Conservation (phyloP, 2,113 vertebrate species). For the Tychaedon coryphoeus region DNA sequence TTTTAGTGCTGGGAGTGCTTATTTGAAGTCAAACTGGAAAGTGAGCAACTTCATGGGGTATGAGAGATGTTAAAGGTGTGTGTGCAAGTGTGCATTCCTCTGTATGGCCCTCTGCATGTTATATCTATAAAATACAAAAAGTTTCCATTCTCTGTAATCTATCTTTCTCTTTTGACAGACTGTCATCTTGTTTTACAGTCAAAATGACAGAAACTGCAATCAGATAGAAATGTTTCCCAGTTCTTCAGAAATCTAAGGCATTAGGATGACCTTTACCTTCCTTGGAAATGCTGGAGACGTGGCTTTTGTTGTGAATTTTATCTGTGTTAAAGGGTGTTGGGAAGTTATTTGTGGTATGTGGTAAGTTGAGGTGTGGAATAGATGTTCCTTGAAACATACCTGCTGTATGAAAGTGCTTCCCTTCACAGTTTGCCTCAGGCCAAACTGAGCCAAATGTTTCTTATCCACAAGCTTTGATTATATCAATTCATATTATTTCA, state of each 20-base stretch:
- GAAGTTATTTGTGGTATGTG: background rate
- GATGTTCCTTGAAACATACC: background rate
- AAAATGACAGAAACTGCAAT: background rate
- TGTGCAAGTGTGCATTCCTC: background rate
- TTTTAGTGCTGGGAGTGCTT: background rate
- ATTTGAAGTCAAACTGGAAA: background rate
- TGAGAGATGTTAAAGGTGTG: background rate
- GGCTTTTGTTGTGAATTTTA: background rate
- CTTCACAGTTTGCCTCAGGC: background rate
- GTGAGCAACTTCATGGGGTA: background rate
- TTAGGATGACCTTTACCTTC: background rate
- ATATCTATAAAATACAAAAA: background rate
- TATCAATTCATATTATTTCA: background rate
- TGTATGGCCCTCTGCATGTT: background rate
- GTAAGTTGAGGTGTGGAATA: background rate
- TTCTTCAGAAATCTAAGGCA: background rate
- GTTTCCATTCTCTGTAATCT: background rate
- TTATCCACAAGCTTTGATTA: background rate
- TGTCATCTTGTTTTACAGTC: background rate
- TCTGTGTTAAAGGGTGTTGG: background rate
- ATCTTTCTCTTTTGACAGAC: background rate
- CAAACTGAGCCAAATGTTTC: background rate
- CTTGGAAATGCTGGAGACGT: background rate
- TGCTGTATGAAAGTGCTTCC: background rate
- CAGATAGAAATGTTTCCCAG: background rate